phyloP scores from a whole-genome alignment of 2,113 vertebrate genomes.

The Daubentonia madagascariensis region DNA sequence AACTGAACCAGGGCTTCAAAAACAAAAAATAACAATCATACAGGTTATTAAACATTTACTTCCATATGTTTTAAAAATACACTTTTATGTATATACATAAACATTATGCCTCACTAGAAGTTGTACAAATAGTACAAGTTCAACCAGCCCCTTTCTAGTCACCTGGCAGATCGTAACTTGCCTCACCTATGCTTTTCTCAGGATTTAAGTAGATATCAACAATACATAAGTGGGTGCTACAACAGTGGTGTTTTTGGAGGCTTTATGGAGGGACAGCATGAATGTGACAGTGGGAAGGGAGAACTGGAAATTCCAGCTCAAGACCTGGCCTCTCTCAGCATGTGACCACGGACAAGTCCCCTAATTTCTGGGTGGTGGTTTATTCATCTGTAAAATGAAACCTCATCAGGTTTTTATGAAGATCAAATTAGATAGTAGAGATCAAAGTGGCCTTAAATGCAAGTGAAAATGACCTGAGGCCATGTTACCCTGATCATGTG shows the following conservation, averaged over 20 bases:
- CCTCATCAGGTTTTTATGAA: neutral
- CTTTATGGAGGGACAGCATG: neutral
- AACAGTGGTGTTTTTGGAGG: neutral
- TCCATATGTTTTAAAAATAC: neutral
- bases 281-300: fast-evolving
- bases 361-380: neutral
- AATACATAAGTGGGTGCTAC: neutral
- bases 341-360: neutral
- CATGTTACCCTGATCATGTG: neutral
- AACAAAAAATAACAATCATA: neutral
- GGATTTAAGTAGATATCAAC: neutral
- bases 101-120: neutral
- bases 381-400: neutral
- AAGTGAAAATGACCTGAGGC: neutral
- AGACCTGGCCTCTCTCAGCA: neutral
- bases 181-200: neutral
- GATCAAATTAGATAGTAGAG: neutral
- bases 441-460: neutral
- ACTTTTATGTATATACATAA: neutral
- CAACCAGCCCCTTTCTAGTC: neutral
- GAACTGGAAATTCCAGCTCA: neutral
- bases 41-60: neutral
- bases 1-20: neutral
- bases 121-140: neutral
- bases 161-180: neutral